Conservation (phyloP, 1,140 invertebrate genomes). For the Drosophila simulans region DNA sequence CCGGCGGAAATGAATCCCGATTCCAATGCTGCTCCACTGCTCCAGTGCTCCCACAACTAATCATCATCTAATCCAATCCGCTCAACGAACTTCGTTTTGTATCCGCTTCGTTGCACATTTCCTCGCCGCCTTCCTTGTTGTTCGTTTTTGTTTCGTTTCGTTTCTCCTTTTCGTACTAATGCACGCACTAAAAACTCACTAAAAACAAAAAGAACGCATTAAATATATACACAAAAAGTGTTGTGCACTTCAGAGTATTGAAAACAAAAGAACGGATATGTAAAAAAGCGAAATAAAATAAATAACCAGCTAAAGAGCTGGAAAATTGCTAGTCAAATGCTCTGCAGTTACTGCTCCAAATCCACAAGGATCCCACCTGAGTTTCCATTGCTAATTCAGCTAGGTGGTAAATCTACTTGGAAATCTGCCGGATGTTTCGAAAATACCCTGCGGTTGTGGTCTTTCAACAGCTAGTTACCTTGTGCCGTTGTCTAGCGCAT, state of each 20-base stretch:
- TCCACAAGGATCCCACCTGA: neutral
- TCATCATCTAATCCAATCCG: constrained; percentile 34
- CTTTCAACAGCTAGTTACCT: neutral
- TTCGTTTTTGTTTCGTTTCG: constrained; percentile 22
- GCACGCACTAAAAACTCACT: constrained; percentile 47
- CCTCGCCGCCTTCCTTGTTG: constrained; percentile 9
- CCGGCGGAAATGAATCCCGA: constrained; percentile 65
- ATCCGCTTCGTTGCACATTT: constrained; percentile 15
- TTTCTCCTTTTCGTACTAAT: constrained; percentile 52
- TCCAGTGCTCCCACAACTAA: constrained; percentile 42
- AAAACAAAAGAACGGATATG: constrained; percentile 8
- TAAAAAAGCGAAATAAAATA: constrained; percentile 34
- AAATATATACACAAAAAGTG: constrained; percentile 12
- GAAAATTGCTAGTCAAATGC: neutral
- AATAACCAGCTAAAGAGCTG: neutral
- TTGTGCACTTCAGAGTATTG: constrained; percentile 44
- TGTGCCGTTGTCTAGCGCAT: neutral
- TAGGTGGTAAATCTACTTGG: neutral
- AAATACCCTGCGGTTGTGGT: neutral
- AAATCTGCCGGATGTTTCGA: too few species aligned
- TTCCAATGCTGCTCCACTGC: constrained; percentile 1
- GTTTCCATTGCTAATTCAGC: too few species aligned
- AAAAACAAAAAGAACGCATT: constrained; percentile 6
- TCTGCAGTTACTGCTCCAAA: neutral
- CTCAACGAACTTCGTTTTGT: constrained; percentile 35